A percentile compares a stretch with the other conserved stretches of the same genome.
These are phyloP conservation scores for Megastigmus dorsalis DNA, from an alignment of 2,888 invertebrate species.

Conservation along the genomic window DNA sequence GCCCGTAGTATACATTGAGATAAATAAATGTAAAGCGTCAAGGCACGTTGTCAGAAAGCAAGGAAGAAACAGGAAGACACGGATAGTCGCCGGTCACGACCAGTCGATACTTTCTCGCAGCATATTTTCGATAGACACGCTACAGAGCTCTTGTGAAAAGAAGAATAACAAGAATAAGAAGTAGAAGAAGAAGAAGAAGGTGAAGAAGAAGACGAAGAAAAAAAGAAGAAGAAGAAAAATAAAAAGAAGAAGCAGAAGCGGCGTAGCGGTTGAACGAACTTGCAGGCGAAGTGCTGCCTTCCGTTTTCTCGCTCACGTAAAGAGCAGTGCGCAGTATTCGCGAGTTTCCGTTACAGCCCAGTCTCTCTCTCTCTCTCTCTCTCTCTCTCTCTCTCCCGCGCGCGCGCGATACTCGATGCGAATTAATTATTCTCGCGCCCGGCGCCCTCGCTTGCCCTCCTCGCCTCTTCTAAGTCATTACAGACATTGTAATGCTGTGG, in stretches of 20 bases:
- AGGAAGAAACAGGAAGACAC: slow-evolving; percentile 49
- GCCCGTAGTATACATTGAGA: slow-evolving; percentile 24
- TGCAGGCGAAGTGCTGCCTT: slow-evolving; percentile 45
- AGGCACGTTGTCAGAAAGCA: slow-evolving; percentile 17
- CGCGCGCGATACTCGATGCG: slow-evolving; percentile 58
- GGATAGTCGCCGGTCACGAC: slow-evolving; percentile 32
- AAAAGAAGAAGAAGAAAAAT: neutral
- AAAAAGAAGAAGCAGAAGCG: no score
- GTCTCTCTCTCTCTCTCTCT: no score
- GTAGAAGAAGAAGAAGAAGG: no score
- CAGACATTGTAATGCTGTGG: slow-evolving; percentile 55
- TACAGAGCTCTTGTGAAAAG: no score
- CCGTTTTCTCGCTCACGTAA: neutral
- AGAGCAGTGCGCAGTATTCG: slow-evolving; percentile 20
- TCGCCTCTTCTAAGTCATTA: slow-evolving; percentile 45
- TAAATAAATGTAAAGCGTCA: slow-evolving; percentile 37
- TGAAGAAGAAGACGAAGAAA: neutral
- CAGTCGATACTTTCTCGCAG: slow-evolving; percentile 35
- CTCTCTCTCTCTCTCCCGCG: no score
- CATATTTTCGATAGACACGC: slow-evolving; percentile 24
- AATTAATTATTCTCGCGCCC: slow-evolving; percentile 61
- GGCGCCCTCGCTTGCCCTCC: no score
- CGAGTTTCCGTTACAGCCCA: slow-evolving; percentile 13
- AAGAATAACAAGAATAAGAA: neutral
- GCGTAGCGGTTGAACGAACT: slow-evolving; percentile 51